Conservation (phyloP, 2,797 vertebrate genomes). For the Poeciliopsis infans region DNA sequence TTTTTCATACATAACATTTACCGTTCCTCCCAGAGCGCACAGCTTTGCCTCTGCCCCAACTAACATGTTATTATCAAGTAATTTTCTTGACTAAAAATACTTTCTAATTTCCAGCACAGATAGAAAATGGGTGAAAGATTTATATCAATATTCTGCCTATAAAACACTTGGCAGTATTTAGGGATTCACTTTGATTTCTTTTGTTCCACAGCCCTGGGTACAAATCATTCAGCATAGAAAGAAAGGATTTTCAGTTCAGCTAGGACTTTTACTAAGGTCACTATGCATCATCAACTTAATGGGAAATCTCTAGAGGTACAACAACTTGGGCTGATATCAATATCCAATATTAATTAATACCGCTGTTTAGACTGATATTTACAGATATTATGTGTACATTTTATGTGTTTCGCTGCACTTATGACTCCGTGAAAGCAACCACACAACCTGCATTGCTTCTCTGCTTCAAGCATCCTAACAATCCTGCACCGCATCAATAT, state of each 20-base stretch:
- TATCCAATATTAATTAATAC: background rate
- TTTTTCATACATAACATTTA: constrained; percentile 57
- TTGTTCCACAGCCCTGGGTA: background rate
- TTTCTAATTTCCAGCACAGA: background rate
- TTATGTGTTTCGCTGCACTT: background rate
- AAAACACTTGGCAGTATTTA: background rate
- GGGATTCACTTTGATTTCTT: constrained; percentile 4
- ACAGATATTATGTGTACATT: background rate
- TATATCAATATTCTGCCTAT: background rate
- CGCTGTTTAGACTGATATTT: background rate
- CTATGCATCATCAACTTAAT: background rate
- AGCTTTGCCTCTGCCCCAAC: constrained; percentile 5
- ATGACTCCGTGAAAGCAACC: background rate
- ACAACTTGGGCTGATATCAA: background rate
- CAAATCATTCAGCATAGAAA: constrained; percentile 15
- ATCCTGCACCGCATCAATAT: background rate
- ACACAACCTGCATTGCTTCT: background rate
- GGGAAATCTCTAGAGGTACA: background rate
- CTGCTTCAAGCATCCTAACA: background rate
- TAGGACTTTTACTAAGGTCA: background rate
- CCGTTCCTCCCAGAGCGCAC: constrained; percentile 45
- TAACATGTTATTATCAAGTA: constrained; percentile 19
- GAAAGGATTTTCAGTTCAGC: constrained; percentile 10
- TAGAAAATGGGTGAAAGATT: constrained; percentile 10
- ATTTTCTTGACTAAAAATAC: background rate